A percentile compares a stretch with the other conserved stretches of the same genome.
Conservation (phyloP, 2,113 vertebrate species). For the Tragelaphus imberbis region DNA sequence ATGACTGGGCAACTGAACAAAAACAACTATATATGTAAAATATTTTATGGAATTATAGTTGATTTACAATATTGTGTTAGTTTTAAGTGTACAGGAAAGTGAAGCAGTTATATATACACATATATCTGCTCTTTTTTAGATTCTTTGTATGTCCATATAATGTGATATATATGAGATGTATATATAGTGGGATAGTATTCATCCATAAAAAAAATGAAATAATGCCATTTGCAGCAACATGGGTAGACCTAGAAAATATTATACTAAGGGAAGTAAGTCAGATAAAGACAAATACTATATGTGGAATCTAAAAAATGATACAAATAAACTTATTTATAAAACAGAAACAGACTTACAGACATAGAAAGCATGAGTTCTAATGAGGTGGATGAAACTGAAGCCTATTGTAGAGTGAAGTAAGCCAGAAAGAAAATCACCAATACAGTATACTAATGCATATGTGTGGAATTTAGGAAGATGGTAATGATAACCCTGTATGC, state of each 20-base stretch:
- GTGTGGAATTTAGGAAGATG: no score
- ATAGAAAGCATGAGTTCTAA: background rate
- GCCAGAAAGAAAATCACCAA: no score
- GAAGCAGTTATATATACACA: background rate
- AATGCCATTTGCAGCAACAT: background rate
- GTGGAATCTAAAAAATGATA: background rate
- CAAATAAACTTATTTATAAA: background rate
- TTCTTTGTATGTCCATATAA: background rate
- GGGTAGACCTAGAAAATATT: background rate
- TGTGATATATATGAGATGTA: background rate
- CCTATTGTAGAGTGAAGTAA: no score
- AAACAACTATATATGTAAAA: background rate
- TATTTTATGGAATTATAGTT: background rate
- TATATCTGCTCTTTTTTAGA: background rate
- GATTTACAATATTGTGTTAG: background rate
- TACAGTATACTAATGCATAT: no score
- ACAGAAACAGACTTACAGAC: background rate
- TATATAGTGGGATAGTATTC: background rate
- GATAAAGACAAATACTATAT: background rate
- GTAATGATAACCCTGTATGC: no score
- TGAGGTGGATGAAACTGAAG: no score
- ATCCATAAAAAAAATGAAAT: background rate
- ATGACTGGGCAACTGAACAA: background rate
- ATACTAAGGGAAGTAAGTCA: background rate
- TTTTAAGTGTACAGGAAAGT: background rate